These are phyloP conservation scores for Syrrhaptes paradoxus DNA, from an alignment of 2,113 vertebrate genomes.

Conservation along the genomic window DNA sequence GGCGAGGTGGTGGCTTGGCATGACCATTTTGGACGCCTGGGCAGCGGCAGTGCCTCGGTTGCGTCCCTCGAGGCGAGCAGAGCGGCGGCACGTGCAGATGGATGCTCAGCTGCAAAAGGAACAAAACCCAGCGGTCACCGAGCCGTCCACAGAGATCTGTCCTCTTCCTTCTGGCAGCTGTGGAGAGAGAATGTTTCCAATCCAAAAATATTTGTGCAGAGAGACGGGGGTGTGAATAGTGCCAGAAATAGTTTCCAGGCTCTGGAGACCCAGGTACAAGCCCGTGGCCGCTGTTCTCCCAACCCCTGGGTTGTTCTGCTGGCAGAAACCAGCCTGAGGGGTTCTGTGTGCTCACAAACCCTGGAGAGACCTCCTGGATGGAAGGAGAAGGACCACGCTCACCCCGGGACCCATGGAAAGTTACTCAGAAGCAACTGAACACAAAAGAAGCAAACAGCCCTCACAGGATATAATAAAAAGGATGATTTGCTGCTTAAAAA, in stretches of 20 bases:
- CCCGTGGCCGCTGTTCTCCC: rapidly evolving
- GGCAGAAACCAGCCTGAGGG: neutral
- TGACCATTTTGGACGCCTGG: constrained; percentile 78
- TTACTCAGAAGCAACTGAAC: neutral
- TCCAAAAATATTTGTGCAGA: neutral
- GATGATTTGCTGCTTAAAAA: neutral
- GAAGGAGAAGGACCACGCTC: neutral
- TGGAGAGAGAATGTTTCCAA: rapidly evolving
- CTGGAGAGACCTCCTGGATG: neutral
- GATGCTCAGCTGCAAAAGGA: constrained; percentile 66
- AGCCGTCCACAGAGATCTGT: rapidly evolving
- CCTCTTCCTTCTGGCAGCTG: neutral
- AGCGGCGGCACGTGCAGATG: neutral
- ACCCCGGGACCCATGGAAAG: rapidly evolving
- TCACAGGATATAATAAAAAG: rapidly evolving
- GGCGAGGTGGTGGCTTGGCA: constrained; percentile 53
- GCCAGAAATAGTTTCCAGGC: neutral
- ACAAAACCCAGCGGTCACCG: neutral
- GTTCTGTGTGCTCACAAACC: neutral
- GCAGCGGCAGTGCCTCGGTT: neutral
- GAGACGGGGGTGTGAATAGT: rapidly evolving
- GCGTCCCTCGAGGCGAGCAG: neutral
- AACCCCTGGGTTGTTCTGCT: neutral
- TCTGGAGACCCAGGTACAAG: neutral
- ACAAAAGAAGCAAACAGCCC: rapidly evolving